Evolutionary conservation across 2,797 vertebrate species (phyloP).

Genomic region (Semaprochilodus insignis): DNA sequence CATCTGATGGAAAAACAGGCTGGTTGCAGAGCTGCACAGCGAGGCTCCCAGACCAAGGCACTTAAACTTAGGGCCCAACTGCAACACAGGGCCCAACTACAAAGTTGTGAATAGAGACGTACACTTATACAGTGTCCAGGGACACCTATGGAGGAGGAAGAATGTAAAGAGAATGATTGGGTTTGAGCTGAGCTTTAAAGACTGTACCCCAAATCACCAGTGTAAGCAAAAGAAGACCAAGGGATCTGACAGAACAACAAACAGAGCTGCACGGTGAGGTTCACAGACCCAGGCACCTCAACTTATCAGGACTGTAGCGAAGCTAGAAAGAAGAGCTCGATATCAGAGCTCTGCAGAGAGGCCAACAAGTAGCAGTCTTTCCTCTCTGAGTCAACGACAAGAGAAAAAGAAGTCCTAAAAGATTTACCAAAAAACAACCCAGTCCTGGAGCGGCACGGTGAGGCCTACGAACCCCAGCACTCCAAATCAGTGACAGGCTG

Average conservation of each 20-base stretch:
- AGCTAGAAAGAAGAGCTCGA: background rate
- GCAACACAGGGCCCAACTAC: too few relatives aligned
- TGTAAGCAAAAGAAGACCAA: too few relatives aligned
- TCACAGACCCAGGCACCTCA: background rate
- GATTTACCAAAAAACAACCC: slow-evolving; percentile 17
- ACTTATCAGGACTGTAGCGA: background rate
- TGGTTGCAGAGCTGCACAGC: slow-evolving; percentile 27
- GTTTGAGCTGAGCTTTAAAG: too few relatives aligned
- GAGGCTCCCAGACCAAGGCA: slow-evolving; percentile 7
- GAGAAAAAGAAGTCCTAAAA: background rate
- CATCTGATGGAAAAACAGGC: slow-evolving; percentile 19
- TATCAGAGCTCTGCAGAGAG: background rate
- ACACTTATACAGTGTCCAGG: too few relatives aligned
- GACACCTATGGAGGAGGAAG: too few relatives aligned
- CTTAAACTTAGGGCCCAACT: too few relatives aligned
- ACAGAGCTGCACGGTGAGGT: too few relatives aligned
- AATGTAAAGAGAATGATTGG: too few relatives aligned
- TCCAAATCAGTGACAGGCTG: slow-evolving; percentile 63
- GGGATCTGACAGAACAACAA: too few relatives aligned
- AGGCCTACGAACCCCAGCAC: slow-evolving; percentile 43
- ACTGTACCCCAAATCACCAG: too few relatives aligned
- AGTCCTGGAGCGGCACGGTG: slow-evolving; percentile 26
- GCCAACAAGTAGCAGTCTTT: background rate
- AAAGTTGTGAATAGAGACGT: too few relatives aligned
- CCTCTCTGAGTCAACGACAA: background rate